Evolutionary conservation across 2,113 vertebrate species (phyloP).

Genomic region (Melanocharis versteri): DNA sequence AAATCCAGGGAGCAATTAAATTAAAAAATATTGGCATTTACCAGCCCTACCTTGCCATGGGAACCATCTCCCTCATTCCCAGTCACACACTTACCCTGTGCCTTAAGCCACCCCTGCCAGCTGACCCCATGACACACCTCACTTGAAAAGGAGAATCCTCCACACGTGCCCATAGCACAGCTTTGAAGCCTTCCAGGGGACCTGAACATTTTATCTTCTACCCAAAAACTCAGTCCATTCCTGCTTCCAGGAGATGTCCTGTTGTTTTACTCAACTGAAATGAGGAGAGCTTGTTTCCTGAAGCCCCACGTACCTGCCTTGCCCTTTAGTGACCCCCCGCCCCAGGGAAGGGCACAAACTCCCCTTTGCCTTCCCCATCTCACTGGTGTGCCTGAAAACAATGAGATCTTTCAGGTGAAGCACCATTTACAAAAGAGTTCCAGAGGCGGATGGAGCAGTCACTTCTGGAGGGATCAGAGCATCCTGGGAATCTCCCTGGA

Average conservation of each 20-base stretch:
- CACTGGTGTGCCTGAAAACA: not conserved
- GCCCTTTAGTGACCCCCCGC: not conserved
- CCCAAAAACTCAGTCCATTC: not conserved
- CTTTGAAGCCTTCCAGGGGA: not conserved
- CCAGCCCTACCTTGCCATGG: not conserved
- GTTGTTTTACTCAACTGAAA: not conserved
- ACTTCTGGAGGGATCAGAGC: not conserved
- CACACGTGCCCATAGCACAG: not conserved
- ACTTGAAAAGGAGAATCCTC: not conserved
- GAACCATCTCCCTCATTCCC: not conserved
- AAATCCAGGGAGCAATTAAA: not conserved
- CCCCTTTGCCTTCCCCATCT: not conserved
- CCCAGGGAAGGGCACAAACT: not conserved
- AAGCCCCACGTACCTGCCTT: not conserved
- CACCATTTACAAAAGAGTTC: not conserved
- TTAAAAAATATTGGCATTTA: not conserved
- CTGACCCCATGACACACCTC: not conserved
- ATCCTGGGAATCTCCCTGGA: not conserved
- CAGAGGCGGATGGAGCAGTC: not conserved
- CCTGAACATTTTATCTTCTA: not conserved
- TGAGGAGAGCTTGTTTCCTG: not conserved
- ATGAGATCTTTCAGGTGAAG: not conserved
- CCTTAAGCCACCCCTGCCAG: not conserved
- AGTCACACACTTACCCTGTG: no score
- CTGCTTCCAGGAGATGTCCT: not conserved